phyloP scores from a whole-genome alignment of 2,888 invertebrate species.

The Caenorhabditis plicata region DNA sequence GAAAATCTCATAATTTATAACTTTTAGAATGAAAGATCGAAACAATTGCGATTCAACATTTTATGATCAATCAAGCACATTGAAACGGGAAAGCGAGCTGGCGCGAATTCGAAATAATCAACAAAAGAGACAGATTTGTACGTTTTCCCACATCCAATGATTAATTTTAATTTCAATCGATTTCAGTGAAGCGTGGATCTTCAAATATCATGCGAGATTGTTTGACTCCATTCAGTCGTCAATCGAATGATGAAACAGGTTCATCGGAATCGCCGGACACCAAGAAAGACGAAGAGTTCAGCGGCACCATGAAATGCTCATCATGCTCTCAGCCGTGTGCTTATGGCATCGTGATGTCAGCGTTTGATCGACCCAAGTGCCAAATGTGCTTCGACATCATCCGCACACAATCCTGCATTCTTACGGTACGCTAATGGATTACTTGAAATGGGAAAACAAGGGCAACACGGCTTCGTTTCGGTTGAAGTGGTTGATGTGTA shows the following conservation, averaged over 20 bases:
- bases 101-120: conserved; percentile 50
- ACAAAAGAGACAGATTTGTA: conserved; percentile 47
- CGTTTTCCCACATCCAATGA: too few relatives aligned
- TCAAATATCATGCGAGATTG: conserved; percentile 34
- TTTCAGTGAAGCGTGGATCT: conserved; percentile 39
- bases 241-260: conserved; percentile 48
- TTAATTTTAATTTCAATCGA: too few relatives aligned
- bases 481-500: neutral
- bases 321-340: conserved; percentile 32
- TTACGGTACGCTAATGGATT: conserved; percentile 4
- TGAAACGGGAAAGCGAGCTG: conserved; percentile 50
- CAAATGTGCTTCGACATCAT: conserved; percentile 48
- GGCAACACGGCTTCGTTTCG: conserved; percentile 23
- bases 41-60: conserved; percentile 12
- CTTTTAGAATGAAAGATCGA: neutral
- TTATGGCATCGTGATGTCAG: conserved; percentile 45
- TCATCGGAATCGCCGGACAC: conserved; percentile 44
- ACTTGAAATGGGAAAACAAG: neutral
- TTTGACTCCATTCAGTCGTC: conserved; percentile 46
- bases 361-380: conserved; percentile 54
- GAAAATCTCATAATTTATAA: neutral
- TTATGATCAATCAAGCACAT: conserved; percentile 22
- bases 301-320: conserved; percentile 33
- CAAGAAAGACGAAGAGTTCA: conserved; percentile 40
- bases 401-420: conserved; percentile 20